These are phyloP conservation scores for Cepaea hortensis DNA, from an alignment of 2,888 invertebrate species.

Conservation along the genomic window DNA sequence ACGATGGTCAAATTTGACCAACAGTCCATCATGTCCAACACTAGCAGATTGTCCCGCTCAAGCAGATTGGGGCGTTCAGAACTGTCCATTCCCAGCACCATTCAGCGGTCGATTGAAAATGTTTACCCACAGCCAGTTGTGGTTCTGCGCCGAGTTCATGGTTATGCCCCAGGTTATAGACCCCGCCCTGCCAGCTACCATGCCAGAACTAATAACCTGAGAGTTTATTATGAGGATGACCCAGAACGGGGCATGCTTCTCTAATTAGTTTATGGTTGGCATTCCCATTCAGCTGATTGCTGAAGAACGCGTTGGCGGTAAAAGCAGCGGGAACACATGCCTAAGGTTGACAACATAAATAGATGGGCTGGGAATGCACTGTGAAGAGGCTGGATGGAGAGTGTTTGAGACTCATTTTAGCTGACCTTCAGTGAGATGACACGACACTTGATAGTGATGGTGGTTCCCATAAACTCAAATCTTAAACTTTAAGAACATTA, in stretches of 20 bases:
- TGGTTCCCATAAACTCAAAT: too few species aligned
- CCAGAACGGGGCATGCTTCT: neutral
- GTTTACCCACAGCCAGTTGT: conserved; percentile 37
- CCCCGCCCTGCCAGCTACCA: conserved; percentile 36
- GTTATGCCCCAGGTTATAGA: neutral
- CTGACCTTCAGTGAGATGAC: too few species aligned
- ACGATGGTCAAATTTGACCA: conserved; percentile 40
- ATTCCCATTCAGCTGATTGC: neutral
- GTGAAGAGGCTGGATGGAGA: too few species aligned
- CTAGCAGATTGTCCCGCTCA: conserved; percentile 17
- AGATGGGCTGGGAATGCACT: too few species aligned
- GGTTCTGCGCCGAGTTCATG: neutral
- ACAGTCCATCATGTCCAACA: conserved; percentile 12
- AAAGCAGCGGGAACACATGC: too few species aligned
- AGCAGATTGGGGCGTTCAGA: conserved; percentile 6
- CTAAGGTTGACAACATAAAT: too few species aligned
- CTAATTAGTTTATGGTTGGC: neutral
- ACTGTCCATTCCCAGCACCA: conserved; percentile 35
- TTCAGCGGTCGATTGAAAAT: conserved; percentile 48
- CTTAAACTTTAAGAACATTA: too few species aligned
- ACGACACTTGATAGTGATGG: too few species aligned
- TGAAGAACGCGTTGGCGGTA: too few species aligned
- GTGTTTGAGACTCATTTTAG: too few species aligned
- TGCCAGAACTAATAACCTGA: neutral
- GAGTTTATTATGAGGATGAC: neutral